These are phyloP conservation scores for Pseudochaenichthys georgianus DNA, from an alignment of 2,797 vertebrate species.

Conservation along the genomic window DNA sequence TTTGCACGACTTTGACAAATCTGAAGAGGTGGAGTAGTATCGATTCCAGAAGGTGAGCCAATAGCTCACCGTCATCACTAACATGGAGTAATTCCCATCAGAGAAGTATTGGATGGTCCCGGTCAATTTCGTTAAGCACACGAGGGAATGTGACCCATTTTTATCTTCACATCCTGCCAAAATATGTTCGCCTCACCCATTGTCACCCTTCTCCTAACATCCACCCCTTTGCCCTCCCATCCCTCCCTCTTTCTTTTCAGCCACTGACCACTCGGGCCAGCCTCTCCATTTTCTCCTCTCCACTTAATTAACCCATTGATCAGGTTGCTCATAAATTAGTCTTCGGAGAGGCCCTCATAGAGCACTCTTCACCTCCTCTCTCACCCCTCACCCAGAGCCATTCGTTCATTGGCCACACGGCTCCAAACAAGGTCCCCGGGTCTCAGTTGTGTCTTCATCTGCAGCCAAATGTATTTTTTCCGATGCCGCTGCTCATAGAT, in stretches of 20 bases:
- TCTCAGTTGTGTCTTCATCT: conserved; percentile 48
- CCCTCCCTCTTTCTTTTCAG: conserved; percentile 30
- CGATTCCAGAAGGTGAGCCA: conserved; percentile 38
- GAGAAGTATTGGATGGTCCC: conserved; percentile 31
- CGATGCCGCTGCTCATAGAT: conserved; percentile 37
- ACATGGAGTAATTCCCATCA: conserved; percentile 42
- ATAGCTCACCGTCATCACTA: conserved; percentile 54
- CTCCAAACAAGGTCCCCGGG: conserved; percentile 41
- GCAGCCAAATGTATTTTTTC: conserved; percentile 55
- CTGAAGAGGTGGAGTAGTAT: conserved; percentile 50
- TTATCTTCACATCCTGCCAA: conserved; percentile 9
- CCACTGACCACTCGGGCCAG: conserved; percentile 25
- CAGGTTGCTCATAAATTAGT: conserved; percentile 79
- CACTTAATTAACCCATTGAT: conserved; percentile 86
- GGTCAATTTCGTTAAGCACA: conserved; percentile 38
- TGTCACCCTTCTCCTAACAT: conserved; percentile 29
- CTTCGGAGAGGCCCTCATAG: conserved; percentile 65
- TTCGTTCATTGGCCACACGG: conserved; percentile 9
- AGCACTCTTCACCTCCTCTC: conserved; percentile 40
- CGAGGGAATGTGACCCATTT: conserved; percentile 5
- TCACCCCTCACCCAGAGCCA: conserved; percentile 25
- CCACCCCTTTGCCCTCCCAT: conserved; percentile 22
- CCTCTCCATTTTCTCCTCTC: conserved; percentile 66
- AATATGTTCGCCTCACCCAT: conserved; percentile 24
- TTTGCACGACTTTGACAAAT: conserved; percentile 63